Base-by-base conservation (phyloP, 2,797 vertebrate species). In the Sciurus carolinensis region DNA sequence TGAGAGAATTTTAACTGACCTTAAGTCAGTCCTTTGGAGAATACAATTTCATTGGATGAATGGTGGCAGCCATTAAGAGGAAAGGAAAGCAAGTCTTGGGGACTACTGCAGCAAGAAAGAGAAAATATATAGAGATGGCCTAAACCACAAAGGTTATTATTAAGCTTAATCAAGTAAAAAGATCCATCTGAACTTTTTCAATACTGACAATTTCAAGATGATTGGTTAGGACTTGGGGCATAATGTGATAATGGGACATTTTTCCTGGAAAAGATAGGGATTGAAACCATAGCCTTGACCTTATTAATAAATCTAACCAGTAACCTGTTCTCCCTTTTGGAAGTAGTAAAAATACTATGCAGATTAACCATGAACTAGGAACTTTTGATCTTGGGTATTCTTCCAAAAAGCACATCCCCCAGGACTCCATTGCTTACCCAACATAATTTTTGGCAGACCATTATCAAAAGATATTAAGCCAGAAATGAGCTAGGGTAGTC, bases 311-410 rank as follows among this genome's bases (percentile, higher is more conserved):
- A 94, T 15, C 36, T 85, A 94, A 93, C 22, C 72, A 84, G 77
- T 62, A 88, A 86, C 30, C n/a, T 80, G 36, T 91, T 36, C 10
- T 62, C 7, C n/a, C 20, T 81, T 26, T 28, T 77, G 62, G 5
- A 83, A 90, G 36, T 33, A 82, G 2, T 67, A 59, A 47, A 73
- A 87, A 89, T 67, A n/a, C 17, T 79, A 93, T 93, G 24, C 79
- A 93, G 62, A 73, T 77, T 82, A 93, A 84, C 82, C 44, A 82
- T 7, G 33, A 30, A 91, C 52, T 88, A 89, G 95, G 26, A 83
- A 85, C 24, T 66, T 86, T 93, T 91, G 24, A 81, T 89, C n/a
- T 57, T 13, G 15, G 33, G 14, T 88, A 88, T 69, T 90, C 20
- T 88, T 90, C 44, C 54, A 84, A 95, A 71, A 88, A 44, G 33